Conservation (phyloP, 2,113 vertebrate species). For the Heterocephalus glaber region DNA sequence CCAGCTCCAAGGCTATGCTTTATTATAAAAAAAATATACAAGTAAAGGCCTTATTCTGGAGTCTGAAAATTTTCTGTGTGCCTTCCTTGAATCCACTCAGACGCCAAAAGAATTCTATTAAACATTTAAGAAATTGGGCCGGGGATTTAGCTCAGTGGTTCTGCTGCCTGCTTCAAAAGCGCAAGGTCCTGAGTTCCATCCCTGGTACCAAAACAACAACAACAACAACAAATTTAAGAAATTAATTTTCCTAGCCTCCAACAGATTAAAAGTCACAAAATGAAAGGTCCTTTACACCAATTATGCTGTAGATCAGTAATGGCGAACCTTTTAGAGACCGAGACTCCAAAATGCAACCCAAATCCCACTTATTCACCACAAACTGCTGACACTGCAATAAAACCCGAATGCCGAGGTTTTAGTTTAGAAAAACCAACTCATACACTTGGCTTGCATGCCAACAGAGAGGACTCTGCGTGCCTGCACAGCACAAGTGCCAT, state of each 20-base stretch:
- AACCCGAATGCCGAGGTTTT: background rate
- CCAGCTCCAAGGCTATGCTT: background rate
- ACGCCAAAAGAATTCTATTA: slow-evolving; percentile 2
- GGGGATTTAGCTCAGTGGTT: too few species aligned
- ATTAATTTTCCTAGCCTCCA: background rate
- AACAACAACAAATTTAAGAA: too few species aligned
- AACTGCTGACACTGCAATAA: too few species aligned
- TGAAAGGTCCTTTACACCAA: slow-evolving; percentile 21
- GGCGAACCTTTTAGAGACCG: too few species aligned
- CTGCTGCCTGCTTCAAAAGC: too few species aligned
- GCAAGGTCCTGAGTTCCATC: too few species aligned
- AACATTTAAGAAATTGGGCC: slow-evolving; percentile 53
- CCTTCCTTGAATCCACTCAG: background rate
- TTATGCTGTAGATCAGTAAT: background rate
- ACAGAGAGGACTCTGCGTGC: background rate
- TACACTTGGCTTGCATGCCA: background rate
- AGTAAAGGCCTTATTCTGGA: slow-evolving; percentile 38
- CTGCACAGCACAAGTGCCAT: background rate
- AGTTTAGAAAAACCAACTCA: background rate
- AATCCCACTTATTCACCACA: too few species aligned
- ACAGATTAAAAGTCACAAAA: slow-evolving; percentile 44
- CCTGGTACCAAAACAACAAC: too few species aligned
- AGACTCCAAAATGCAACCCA: too few species aligned
- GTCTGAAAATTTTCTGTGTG: background rate
- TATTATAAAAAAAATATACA: slow-evolving; percentile 21